phyloP scores from a whole-genome alignment of 92 coral and sea anemone genomes.

The Desmophyllum pertusum region DNA sequence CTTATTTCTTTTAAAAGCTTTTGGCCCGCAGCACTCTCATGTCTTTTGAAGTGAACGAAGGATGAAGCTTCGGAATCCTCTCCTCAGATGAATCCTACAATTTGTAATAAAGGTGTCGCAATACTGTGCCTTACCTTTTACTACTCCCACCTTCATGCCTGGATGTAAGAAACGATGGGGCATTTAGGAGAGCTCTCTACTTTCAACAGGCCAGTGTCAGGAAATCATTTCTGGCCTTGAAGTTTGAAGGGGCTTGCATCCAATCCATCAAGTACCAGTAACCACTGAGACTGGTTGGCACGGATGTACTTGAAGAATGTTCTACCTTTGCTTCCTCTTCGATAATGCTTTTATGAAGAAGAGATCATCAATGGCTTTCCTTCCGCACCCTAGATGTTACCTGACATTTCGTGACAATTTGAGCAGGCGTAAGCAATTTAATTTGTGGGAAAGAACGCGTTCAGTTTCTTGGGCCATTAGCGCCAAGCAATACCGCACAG shows the following conservation, averaged over 20 bases:
- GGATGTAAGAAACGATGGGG: conserved; percentile 12
- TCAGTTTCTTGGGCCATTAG: conserved; percentile 18
- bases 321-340: conserved; percentile 3
- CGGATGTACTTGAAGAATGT: conserved; percentile 12
- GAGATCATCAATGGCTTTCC: conserved; percentile 33
- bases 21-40: background rate
- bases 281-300: background rate
- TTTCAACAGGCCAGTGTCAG: conserved; percentile 19
- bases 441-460: conserved; percentile 7
- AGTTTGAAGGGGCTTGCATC: conserved; percentile 4
- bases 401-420: conserved; percentile 27
- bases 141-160: conserved; percentile 19
- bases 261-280: conserved; percentile 30
- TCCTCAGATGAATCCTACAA: conserved; percentile 5
- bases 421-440: conserved; percentile 6
- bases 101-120: conserved; percentile 5
- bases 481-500: conserved; percentile 38
- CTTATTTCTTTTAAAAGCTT: background rate
- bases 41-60: background rate
- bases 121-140: conserved; percentile 6
- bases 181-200: conserved; percentile 3
- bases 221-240: background rate
- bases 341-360: conserved; percentile 18
- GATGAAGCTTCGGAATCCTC: background rate
- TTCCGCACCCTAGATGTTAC: conserved; percentile 35